phyloP scores from a whole-genome alignment of 2,113 vertebrate genomes.

The Clarias magur region DNA sequence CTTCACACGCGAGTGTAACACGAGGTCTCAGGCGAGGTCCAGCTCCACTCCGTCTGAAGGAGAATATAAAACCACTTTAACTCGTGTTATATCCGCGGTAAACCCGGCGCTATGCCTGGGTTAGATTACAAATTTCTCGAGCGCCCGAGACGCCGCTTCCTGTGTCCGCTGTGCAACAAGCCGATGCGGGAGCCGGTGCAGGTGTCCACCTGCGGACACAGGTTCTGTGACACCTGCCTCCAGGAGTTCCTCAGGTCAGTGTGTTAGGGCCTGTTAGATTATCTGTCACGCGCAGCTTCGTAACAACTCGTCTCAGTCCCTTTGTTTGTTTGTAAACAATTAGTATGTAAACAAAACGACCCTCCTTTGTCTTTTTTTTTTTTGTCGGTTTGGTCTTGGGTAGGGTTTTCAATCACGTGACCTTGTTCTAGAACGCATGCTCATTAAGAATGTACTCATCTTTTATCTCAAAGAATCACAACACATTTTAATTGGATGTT shows the following conservation, averaged over 20 bases:
- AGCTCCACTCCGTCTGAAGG: neutral
- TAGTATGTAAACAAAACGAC: too few species aligned
- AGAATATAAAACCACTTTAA: neutral
- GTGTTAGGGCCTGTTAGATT: neutral
- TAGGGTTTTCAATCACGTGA: too few species aligned
- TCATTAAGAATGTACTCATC: too few species aligned
- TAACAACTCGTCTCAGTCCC: too few species aligned
- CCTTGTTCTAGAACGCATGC: too few species aligned
- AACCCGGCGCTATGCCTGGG: conserved; percentile 80
- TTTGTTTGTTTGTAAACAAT: too few species aligned
- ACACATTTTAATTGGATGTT: too few species aligned
- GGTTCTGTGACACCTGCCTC: conserved; percentile 96
- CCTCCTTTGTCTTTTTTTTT: too few species aligned
- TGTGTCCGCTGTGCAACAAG: conserved; percentile 92
- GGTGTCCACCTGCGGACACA: conserved; percentile 95
- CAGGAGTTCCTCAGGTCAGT: conserved; percentile 88
- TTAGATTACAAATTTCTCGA: conserved; percentile 97
- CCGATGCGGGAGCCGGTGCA: conserved; percentile 96
- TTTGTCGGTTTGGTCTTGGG: too few species aligned
- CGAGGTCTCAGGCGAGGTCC: neutral
- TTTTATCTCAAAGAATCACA: too few species aligned
- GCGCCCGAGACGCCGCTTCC: conserved; percentile 87
- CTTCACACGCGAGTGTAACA: neutral
- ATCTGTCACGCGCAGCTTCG: neutral
- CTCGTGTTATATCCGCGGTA: neutral